phyloP scores from a whole-genome alignment of 2,888 invertebrate species.

The Orthonychiurus folsomi region DNA sequence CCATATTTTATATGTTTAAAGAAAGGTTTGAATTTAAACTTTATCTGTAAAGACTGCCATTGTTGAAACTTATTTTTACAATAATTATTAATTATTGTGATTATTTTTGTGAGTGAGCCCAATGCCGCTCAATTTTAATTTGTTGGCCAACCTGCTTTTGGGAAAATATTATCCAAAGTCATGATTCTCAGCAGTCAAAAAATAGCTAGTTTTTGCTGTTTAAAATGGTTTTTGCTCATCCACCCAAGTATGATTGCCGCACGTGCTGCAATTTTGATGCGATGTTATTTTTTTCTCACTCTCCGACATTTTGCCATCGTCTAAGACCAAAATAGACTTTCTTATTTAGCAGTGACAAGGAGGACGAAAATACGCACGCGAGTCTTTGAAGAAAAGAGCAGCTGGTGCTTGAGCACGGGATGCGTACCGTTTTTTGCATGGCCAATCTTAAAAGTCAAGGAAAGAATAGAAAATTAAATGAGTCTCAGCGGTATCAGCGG shows the following conservation, averaged over 20 bases:
- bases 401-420: not conserved
- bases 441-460: too few species aligned
- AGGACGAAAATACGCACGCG: not conserved
- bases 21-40: too few species aligned
- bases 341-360: constrained; percentile 2
- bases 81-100: too few species aligned
- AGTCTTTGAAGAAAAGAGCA: not conserved
- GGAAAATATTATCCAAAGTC: not conserved
- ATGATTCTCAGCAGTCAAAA: not conserved
- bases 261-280: constrained; percentile 18
- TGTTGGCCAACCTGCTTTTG: too few species aligned
- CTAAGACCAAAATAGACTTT: constrained; percentile 17
- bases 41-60: too few species aligned
- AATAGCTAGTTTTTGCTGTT: not conserved
- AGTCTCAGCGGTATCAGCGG: too few species aligned
- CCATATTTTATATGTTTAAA: too few species aligned
- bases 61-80: too few species aligned
- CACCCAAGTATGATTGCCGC: constrained; percentile 4
- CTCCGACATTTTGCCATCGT: constrained; percentile 10
- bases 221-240: not conserved
- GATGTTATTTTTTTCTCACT: constrained; percentile 13
- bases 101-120: too few species aligned
- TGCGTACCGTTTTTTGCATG: too few species aligned
- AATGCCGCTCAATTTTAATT: too few species aligned
- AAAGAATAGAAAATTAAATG: too few species aligned